Conservation (phyloP, 2,888 invertebrate genomes). For the Eulithis testata region DNA sequence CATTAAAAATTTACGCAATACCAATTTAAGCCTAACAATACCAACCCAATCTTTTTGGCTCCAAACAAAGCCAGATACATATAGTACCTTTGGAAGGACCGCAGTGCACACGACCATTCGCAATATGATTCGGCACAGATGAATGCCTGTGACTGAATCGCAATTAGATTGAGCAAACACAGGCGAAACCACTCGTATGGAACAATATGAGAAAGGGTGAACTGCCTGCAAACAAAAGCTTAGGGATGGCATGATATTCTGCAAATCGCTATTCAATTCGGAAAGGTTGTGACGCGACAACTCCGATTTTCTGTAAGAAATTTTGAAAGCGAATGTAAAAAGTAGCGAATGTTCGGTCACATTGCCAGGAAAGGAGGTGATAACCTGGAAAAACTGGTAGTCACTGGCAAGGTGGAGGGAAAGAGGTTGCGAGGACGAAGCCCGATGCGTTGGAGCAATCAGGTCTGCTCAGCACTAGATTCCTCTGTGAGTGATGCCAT, state of each 20-base stretch:
- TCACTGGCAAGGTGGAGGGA: too few species aligned
- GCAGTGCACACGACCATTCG: slow-evolving; percentile 50
- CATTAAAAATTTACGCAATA: slow-evolving; percentile 1
- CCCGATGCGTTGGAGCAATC: too few species aligned
- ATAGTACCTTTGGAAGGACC: slow-evolving; percentile 46
- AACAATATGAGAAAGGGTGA: slow-evolving; percentile 80
- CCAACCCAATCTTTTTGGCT: slow-evolving; percentile 10
- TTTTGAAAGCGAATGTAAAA: too few species aligned
- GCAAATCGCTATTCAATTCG: slow-evolving; percentile 27
- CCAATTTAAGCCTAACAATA: slow-evolving; percentile 11
- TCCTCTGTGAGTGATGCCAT: too few species aligned
- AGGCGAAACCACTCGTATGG: slow-evolving; percentile 69
- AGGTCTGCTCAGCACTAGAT: too few species aligned
- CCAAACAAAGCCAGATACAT: slow-evolving; percentile 27
- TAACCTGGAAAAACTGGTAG: too few species aligned
- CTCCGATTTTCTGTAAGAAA: slow-evolving; percentile 1
- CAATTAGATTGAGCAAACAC: slow-evolving; percentile 82
- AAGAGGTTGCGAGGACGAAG: too few species aligned
- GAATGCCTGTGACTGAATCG: slow-evolving; percentile 74
- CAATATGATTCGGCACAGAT: slow-evolving; percentile 74
- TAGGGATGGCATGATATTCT: slow-evolving; percentile 38
- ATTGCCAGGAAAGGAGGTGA: too few species aligned
- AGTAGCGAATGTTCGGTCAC: too few species aligned
- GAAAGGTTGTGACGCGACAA: slow-evolving; percentile 5
- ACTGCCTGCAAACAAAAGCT: slow-evolving; percentile 69